These are phyloP conservation scores for Etia nguti DNA, from an alignment of 2,113 vertebrate species.

Conservation along the genomic window DNA sequence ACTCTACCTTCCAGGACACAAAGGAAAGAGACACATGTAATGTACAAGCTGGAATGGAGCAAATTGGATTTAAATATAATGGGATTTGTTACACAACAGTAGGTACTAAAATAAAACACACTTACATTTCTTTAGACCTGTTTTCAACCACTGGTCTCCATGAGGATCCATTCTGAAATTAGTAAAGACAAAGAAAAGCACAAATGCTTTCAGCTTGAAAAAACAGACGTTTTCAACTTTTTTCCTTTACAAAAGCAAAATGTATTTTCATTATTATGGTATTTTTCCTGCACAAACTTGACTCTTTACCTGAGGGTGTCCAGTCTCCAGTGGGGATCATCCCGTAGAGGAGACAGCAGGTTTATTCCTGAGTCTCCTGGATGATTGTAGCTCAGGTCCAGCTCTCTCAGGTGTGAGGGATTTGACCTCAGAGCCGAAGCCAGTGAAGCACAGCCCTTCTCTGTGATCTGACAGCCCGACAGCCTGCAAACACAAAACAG, in stretches of 20 bases:
- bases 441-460: fast-evolving
- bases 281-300: not conserved
- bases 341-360: not conserved
- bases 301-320: fast-evolving
- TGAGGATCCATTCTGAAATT: not conserved
- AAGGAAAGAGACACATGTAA: not conserved
- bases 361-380: not conserved
- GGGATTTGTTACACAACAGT: not conserved
- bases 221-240: fast-evolving
- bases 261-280: not conserved
- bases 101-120: not conserved
- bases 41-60: fast-evolving
- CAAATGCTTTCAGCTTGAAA: fast-evolving
- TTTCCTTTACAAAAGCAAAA: not conserved
- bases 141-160: not conserved
- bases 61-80: not conserved
- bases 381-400: not conserved
- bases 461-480: not conserved
- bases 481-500: not conserved
- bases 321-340: fast-evolving
- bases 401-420: not conserved
- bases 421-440: fast-evolving
- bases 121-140: not conserved
- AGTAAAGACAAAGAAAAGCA: not conserved
- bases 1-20: not conserved